phyloP scores from a whole-genome alignment of 2,113 vertebrate genomes.

The Mirza zaza region DNA sequence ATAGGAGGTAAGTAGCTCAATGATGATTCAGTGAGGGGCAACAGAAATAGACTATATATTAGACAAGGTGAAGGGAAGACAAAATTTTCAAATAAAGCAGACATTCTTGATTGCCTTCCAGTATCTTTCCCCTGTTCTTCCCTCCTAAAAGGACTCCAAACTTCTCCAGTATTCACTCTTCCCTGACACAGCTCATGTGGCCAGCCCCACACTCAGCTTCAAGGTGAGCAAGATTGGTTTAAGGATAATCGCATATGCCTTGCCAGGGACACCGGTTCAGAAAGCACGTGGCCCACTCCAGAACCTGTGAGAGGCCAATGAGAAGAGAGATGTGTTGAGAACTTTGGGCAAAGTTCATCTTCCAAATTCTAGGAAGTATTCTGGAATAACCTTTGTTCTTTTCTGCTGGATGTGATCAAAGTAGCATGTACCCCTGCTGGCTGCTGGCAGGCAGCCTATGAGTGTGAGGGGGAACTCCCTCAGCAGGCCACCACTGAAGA shows the following conservation, averaged over 20 bases:
- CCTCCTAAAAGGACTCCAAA: background rate
- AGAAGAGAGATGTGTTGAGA: background rate
- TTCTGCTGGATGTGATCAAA: background rate
- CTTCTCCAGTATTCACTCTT: background rate
- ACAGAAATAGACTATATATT: background rate
- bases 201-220: background rate
- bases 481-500: background rate
- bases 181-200: background rate
- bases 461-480: background rate
- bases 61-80: background rate
- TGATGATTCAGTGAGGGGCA: background rate
- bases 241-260: background rate
- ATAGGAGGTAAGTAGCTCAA: background rate
- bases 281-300: background rate
- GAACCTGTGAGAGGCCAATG: background rate
- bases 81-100: constrained; percentile 8
- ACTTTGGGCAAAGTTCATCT: background rate
- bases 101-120: background rate
- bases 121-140: background rate
- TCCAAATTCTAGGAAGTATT: background rate
- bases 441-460: background rate
- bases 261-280: background rate
- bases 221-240: background rate
- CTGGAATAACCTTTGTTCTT: background rate
- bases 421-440: background rate